Base-by-base conservation (phyloP, 1,140 invertebrate species). In the Ooceraea biroi region DNA sequence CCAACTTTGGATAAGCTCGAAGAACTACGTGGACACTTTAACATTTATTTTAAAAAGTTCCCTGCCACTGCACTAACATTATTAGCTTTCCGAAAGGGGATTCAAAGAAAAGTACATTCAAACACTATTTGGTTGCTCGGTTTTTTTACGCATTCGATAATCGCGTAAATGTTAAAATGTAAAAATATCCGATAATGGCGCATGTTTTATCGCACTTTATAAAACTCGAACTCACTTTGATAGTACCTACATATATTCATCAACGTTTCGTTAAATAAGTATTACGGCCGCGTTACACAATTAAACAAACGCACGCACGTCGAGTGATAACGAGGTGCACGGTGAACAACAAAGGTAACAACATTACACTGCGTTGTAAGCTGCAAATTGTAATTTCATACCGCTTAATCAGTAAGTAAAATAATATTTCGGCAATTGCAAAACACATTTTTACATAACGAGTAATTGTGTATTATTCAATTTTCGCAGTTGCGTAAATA, bases 271-370 rank as follows among this genome's bases (percentile, higher is more conserved):
- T n/a, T n/a, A n/a, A 63, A 36, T 63, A 71, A 80, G n/a, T 69
- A 14, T 77, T 36, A 44, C n/a, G 30, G 19, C 10, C 25, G 25
- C 50, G 27, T 80, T 55, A 66, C 55, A 68, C 65, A 87, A 87
- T 87, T 77, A 76, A 87, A 83, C 57, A 66, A 86, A 86, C 69
- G 71, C 50, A 58, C 58, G 72, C 22, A 46, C 85, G 87, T 86
- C 72, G 71, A 86, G 61, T 83, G 57, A 84, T 77, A 72, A 58
- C 58, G 57, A 44, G 61, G 8, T 25, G 60, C 17, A 17, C 27
- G n/a, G 17, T 44, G 48, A 57, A 55, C 76, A 68, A 60, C 50
- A 57, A 77, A 77, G 19, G 44, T 77, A 77, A 77, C 60, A 25
- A 66, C 19, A 22, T 77, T 77, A 77, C 44, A 19, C 36, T 27